These are phyloP conservation scores for Sarcophaga bullata DNA, from an alignment of 1,140 invertebrate genomes.

Conservation along the genomic window DNA sequence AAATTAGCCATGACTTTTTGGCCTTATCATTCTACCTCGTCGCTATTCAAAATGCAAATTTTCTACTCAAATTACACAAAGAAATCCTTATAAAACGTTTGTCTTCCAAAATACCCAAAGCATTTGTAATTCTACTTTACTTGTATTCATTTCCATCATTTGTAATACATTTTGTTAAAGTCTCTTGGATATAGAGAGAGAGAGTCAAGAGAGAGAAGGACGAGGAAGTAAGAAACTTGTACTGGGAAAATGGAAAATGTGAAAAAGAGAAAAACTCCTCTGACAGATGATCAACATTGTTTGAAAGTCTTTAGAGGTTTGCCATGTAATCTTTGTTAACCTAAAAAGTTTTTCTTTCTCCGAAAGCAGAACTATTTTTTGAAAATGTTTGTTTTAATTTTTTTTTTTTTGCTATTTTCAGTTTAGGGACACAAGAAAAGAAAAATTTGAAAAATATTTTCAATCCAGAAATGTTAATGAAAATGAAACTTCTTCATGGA, in stretches of 20 bases:
- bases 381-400: too few relatives aligned
- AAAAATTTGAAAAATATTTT: too few relatives aligned
- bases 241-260: neutral
- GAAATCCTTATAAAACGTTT: constrained; percentile 1
- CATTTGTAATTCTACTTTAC: neutral
- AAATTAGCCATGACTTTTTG: neutral
- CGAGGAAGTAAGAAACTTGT: neutral
- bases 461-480: too few relatives aligned
- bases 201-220: too few relatives aligned
- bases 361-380: too few relatives aligned
- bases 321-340: constrained; percentile 16
- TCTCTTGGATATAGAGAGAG: neutral
- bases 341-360: neutral
- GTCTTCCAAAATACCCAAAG: neutral
- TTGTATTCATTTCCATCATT: neutral
- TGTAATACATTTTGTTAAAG: neutral
- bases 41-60: too few relatives aligned
- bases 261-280: neutral
- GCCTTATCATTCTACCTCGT: neutral
- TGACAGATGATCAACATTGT: constrained; percentile 24
- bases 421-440: too few relatives aligned
- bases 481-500: too few relatives aligned
- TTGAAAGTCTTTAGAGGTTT: constrained; percentile 24
- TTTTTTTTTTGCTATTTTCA: too few relatives aligned
- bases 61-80: neutral